A percentile compares a stretch with the other conserved stretches of the same genome.
Evolutionary conservation across 1,140 invertebrate genomes (phyloP).

Genomic region (Danaus plexippus): DNA sequence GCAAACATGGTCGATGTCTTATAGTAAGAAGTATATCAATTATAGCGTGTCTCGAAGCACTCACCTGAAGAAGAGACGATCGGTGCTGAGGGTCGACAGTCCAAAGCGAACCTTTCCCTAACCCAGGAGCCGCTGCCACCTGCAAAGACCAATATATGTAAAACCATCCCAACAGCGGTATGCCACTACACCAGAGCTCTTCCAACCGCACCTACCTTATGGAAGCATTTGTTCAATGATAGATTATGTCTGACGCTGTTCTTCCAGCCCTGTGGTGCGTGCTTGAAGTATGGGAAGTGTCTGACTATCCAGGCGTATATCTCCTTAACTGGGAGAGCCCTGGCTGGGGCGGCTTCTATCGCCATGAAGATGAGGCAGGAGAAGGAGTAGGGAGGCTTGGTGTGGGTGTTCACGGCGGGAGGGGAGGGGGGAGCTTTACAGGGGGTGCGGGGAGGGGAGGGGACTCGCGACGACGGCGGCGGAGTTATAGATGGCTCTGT

Average conservation of each 20-base stretch:
- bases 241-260: conserved; percentile 97
- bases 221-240: conserved; percentile 96
- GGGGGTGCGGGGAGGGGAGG: conserved; percentile 60
- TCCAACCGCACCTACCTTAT: conserved; percentile 79
- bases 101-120: conserved; percentile 96
- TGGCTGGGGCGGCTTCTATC: conserved; percentile 90
- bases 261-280: conserved; percentile 97
- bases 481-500: conserved; percentile 46
- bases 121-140: conserved; percentile 75
- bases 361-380: conserved; percentile 98
- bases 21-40: no score
- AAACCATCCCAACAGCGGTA: background rate
- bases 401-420: conserved; percentile 70
- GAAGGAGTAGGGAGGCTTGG: conserved; percentile 95
- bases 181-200: no score
- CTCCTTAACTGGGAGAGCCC: conserved; percentile 94
- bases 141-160: conserved; percentile 20
- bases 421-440: conserved; percentile 57
- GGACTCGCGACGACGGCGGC: conserved; percentile 35
- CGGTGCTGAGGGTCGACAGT: conserved; percentile 88
- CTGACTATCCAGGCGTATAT: conserved; percentile 98
- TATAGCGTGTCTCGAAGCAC: background rate
- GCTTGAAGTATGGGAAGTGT: conserved; percentile 97
- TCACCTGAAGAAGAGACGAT: conserved; percentile 47
- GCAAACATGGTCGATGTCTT: no score